Conservation (phyloP, 2,113 vertebrate genomes). For the Jaculus jaculus region DNA sequence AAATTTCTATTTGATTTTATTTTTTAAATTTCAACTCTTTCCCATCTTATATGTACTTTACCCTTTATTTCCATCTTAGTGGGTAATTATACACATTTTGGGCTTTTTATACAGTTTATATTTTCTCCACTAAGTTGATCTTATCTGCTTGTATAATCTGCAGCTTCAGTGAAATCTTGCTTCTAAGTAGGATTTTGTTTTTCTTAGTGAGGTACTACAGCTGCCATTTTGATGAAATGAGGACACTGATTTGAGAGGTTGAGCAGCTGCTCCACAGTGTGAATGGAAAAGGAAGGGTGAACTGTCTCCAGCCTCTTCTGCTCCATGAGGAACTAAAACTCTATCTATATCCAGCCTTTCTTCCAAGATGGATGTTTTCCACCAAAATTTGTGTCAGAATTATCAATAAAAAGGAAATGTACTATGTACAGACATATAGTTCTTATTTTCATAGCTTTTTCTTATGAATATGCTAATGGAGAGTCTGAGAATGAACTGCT, state of each 20-base stretch:
- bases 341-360: not conserved
- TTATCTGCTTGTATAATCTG: not conserved
- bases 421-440: not conserved
- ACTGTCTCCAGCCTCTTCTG: not conserved
- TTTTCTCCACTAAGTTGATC: not conserved
- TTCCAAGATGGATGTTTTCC: not conserved
- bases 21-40: constrained; percentile 17
- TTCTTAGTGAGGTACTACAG: not conserved
- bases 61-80: not conserved
- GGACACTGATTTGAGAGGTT: not conserved
- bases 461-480: not conserved
- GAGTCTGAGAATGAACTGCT: not conserved
- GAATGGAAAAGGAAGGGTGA: not conserved
- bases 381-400: constrained; percentile 36
- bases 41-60: not conserved
- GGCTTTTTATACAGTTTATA: constrained; percentile 15
- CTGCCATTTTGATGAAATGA: not conserved
- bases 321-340: not conserved
- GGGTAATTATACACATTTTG: not conserved
- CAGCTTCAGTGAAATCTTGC: not conserved
- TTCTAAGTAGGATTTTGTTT: constrained; percentile 1
- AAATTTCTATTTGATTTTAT: constrained; percentile 33
- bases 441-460: not conserved
- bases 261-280: not conserved
- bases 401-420: not conserved